Base-by-base conservation (phyloP, 2,888 invertebrate genomes). In the Ischnus inquisitorius region DNA sequence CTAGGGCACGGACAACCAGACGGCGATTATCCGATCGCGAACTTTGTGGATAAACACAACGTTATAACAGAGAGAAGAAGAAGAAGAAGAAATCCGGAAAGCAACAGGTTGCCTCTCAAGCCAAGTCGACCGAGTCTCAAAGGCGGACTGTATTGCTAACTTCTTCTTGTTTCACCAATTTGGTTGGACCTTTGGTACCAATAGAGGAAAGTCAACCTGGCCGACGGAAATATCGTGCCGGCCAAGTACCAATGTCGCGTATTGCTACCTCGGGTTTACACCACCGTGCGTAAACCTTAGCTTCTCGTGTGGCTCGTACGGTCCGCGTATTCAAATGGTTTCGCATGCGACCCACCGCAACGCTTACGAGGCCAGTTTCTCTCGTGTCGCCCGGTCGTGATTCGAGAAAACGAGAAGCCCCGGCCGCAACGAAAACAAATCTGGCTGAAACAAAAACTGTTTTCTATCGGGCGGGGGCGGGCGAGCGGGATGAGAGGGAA, bases 361-460 rank as follows among this genome's bases (percentile, higher is more conserved):
- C 16, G 39, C 34, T n/a, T 39, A 34, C 8, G 62, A 16, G 22
- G 69, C 77, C 77, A 79, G 74, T 74, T n/a, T 64, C 80, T 41
- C 68, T 81, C 69, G 79, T 69, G 82, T 65, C 86, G 78, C 68
- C 67, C 41, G 81, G 78, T 82, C 78, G 81, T 75, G 79, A 82
- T 85, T 69, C 62, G 69, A 78, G 77, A 81, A 34, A 54, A 54
- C 54, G 54, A 22, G 54, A 74, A 68, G 85, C 86, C 79, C 79
- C 85, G 85, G 87, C 86, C 87, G n/a, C n/a, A 87, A 87, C 88
- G 90, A 91, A 91, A 90, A 91, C 90, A 90, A 91, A 90, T 90
- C 90, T 90, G 88, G 84, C 46, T 90, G 90, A 91, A 91, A 90
- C 89, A 90, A 91, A 90, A 90, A 90, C 89, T 88, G 85, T 86